phyloP scores from a whole-genome alignment of 1,140 invertebrate genomes.

The Leptonema lineaticorne region DNA sequence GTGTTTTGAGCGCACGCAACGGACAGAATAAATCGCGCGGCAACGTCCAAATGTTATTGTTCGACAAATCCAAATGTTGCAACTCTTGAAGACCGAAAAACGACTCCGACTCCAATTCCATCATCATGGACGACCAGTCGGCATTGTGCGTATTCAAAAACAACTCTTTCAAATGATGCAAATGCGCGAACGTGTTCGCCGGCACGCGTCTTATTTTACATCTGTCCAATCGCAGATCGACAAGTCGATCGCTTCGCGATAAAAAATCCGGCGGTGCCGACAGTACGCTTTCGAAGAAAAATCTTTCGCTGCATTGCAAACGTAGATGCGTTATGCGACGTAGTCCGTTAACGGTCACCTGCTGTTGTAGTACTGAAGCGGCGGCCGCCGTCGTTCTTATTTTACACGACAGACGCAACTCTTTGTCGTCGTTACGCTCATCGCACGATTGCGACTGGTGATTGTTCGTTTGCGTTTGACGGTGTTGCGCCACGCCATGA shows the following conservation, averaged over 20 bases:
- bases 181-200: slow-evolving; percentile 64
- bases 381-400: slow-evolving; percentile 64
- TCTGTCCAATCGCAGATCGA: slow-evolving; percentile 71
- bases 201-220: slow-evolving; percentile 79
- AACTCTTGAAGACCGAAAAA: slow-evolving; percentile 69
- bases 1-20: slow-evolving; percentile 63
- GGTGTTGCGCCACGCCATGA: too few species aligned
- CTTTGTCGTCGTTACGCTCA: too few species aligned
- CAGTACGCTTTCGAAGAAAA: slow-evolving; percentile 76
- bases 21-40: slow-evolving; percentile 75
- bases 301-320: slow-evolving; percentile 67
- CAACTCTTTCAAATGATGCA: slow-evolving; percentile 67
- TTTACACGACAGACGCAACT: slow-evolving; percentile 56
- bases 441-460: too few species aligned
- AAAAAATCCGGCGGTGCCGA: slow-evolving; percentile 59
- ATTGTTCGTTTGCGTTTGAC: too few species aligned
- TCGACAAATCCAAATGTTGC: slow-evolving; percentile 69
- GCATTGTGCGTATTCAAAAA: slow-evolving; percentile 74
- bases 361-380: slow-evolving; percentile 58
- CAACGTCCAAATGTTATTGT: slow-evolving; percentile 79
- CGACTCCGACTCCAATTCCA: slow-evolving; percentile 71
- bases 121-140: slow-evolving; percentile 76
- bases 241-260: slow-evolving; percentile 61
- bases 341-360: slow-evolving; percentile 62
- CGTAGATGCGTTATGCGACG: slow-evolving; percentile 63